These are phyloP conservation scores for Pecten maximus DNA, from an alignment of 2,888 invertebrate genomes.

Conservation along the genomic window DNA sequence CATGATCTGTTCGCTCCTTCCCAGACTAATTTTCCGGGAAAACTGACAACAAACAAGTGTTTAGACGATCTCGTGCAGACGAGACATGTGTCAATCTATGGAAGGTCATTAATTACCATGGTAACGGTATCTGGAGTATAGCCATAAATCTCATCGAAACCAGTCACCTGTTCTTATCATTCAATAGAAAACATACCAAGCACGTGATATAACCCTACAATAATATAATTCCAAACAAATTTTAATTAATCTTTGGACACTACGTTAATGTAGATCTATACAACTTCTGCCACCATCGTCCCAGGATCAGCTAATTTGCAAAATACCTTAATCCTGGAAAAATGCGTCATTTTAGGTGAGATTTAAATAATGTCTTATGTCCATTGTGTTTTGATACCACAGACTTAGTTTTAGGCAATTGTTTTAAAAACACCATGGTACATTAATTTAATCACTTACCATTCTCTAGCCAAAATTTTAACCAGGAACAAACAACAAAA, in stretches of 20 bases:
- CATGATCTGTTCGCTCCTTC: conserved; percentile 24
- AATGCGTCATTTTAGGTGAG: no score
- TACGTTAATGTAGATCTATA: no score
- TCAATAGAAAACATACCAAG: neutral
- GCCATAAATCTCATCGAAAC: neutral
- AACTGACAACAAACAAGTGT: conserved; percentile 10
- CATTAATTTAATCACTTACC: no score
- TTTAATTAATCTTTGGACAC: neutral
- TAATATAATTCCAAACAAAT: neutral
- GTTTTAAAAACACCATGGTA: no score
- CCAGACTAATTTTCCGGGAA: conserved; percentile 23
- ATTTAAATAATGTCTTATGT: no score
- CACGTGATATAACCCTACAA: neutral
- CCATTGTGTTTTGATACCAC: no score
- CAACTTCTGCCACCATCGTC: no score
- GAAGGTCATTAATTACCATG: neutral
- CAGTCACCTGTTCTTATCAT: neutral
- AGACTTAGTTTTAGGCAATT: no score
- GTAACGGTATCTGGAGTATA: neutral
- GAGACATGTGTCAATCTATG: neutral
- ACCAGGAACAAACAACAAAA: no score
- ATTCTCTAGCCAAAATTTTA: no score
- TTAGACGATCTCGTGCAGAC: neutral
- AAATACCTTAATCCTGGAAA: no score
- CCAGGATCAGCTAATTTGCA: no score